phyloP scores from a whole-genome alignment of 2,888 invertebrate genomes.

The Entomobrya proxima region DNA sequence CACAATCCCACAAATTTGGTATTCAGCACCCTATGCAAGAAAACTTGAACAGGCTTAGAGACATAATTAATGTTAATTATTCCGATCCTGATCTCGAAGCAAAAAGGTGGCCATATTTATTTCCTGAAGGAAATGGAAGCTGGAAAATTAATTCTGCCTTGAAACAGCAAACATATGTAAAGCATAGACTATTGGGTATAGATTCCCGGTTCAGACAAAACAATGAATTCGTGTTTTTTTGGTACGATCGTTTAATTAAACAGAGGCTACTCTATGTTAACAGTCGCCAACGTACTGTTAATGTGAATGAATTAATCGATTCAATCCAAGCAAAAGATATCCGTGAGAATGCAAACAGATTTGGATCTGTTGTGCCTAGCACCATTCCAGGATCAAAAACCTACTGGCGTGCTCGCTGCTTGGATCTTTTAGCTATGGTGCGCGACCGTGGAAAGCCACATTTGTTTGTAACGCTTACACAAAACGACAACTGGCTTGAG shows the following conservation, averaged over 20 bases:
- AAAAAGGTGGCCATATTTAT: too few species aligned
- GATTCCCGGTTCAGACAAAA: not conserved
- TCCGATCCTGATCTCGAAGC: conserved; percentile 2
- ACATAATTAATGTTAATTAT: not conserved
- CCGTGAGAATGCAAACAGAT: not conserved
- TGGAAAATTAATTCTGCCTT: not conserved
- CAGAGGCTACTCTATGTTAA: not conserved
- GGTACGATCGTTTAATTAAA: conserved; percentile 28
- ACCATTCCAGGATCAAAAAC: conserved; percentile 19
- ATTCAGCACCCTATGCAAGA: too few species aligned
- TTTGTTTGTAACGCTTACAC: conserved; percentile 12
- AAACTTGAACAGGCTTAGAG: not conserved
- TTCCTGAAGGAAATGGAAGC: too few species aligned
- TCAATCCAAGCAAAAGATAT: not conserved
- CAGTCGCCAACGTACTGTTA: conserved; percentile 5
- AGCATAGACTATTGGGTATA: conserved; percentile 1
- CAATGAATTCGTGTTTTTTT: conserved; percentile 42
- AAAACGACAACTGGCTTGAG: conserved; percentile 33
- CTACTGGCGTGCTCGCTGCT: not conserved
- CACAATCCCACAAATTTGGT: not conserved
- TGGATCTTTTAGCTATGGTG: conserved; percentile 11
- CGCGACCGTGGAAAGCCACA: conserved; percentile 15
- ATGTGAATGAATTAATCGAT: not conserved
- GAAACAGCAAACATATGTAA: conserved; percentile 35
- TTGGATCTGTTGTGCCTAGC: not conserved